These are phyloP conservation scores for Muschampia plurimacula DNA, from an alignment of 2,888 invertebrate genomes.

Conservation along the genomic window DNA sequence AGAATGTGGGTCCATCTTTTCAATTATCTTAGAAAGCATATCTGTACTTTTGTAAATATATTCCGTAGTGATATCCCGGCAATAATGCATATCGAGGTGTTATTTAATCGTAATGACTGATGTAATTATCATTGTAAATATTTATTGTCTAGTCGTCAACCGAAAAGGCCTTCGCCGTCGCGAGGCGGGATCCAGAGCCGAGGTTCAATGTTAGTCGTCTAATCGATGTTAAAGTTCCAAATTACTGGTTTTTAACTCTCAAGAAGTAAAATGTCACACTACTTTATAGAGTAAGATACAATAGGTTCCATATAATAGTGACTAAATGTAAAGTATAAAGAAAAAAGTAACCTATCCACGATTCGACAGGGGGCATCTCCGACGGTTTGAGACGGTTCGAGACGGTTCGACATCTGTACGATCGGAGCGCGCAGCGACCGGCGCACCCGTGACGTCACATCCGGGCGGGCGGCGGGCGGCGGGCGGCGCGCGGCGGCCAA, in stretches of 20 bases:
- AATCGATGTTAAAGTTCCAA: constrained; percentile 26
- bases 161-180: constrained; percentile 25
- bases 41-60: constrained; percentile 47
- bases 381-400: constrained; percentile 24
- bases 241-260: constrained; percentile 32
- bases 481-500: constrained; percentile 21
- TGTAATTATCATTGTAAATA: constrained; percentile 66
- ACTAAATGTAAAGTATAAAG: constrained; percentile 39
- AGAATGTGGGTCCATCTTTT: constrained; percentile 37
- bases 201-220: constrained; percentile 23
- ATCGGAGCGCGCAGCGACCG: too few relatives aligned
- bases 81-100: constrained; percentile 82
- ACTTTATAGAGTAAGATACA: constrained; percentile 36
- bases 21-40: constrained; percentile 46
- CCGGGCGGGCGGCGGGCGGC: constrained; percentile 21
- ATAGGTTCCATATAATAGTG: constrained; percentile 39
- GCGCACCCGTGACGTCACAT: constrained; percentile 31
- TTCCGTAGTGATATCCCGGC: constrained; percentile 76
- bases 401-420: too few relatives aligned
- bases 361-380: constrained; percentile 32
- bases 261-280: constrained; percentile 33
- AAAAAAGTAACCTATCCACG: constrained; percentile 36
- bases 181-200: constrained; percentile 24
- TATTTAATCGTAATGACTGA: constrained; percentile 68
- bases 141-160: constrained; percentile 48